Evolutionary conservation across 2,888 invertebrate genomes (phyloP), one percentile per base, ranked within the genome.

Genomic region (Thymelicus lineola): DNA sequence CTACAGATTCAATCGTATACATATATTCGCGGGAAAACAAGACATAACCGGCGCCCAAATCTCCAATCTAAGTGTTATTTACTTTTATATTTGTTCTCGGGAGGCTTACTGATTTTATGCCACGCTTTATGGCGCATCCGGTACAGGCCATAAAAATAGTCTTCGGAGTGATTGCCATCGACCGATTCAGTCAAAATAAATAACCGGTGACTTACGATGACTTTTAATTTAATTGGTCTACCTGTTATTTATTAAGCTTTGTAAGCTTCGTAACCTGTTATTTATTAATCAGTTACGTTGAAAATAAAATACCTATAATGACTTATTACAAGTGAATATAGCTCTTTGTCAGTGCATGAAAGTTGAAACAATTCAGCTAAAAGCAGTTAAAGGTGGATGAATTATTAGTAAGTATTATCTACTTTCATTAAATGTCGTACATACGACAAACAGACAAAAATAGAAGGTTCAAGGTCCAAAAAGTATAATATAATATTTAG

Each of bases 91-190:
- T 88, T 88, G 84, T 83, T 83, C 84, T 83, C 84, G 82, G 69
- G 80, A 87, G 84, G 88, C 87, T 88, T 88, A 87, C 86, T 87
- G 89, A 89, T 91, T 91, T 91, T 90, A 91, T 89, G 86, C 83
- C 84, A 82, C 83, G 75, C 86, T 91, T 91, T 91, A 91, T 91
- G 83, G 88, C 88, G 85, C 88, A 88, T 89, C 89, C 86, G 89
- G 87, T 85, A 86, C 87, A 84, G 83, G 85, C 84, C 87, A 86
- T 91, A 91, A 91, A 91, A 91, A 87, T 90, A 89, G 90, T 88
- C 84, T 88, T 83, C 83, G 82, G 81, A 84, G 86, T 88, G 90
- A 91, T 91, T 90, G 90, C 87, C 81, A 85, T 88, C 87, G 87
- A 82, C 84, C 83, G 83, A 87, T 83, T 86, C 85, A 82, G 82